Evolutionary conservation across 2,797 vertebrate genomes (phyloP).

Genomic region (Sebastes wilsoni): DNA sequence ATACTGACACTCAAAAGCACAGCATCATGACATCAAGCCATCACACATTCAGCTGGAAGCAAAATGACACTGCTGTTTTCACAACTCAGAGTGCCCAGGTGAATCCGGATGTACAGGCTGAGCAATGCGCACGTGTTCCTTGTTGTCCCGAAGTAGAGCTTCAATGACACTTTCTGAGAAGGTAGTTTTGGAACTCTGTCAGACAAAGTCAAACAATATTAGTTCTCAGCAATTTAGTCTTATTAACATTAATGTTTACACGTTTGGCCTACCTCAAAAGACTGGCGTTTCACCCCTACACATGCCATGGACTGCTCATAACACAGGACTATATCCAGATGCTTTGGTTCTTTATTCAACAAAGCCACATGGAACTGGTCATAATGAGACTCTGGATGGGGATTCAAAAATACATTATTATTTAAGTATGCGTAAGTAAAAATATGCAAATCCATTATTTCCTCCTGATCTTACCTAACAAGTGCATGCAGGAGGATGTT

Average conservation of each 20-base stretch:
- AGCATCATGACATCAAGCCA: background rate
- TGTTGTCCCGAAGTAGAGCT: conserved; percentile 57
- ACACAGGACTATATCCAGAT: conserved; percentile 63
- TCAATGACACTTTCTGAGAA: conserved; percentile 61
- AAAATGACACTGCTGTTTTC: conserved; percentile 7
- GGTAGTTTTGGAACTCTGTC: conserved; percentile 48
- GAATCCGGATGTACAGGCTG: conserved; percentile 42
- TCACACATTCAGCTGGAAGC: background rate
- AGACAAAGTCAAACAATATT: background rate
- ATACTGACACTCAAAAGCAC: background rate
- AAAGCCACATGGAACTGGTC: conserved; percentile 55
- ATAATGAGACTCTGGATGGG: conserved; percentile 54
- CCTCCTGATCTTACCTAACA: conserved; percentile 61
- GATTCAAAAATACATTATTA: background rate
- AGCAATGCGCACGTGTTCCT: conserved; percentile 56
- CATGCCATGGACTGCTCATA: conserved; percentile 72
- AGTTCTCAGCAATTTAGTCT: background rate
- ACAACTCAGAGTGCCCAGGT: conserved; percentile 47
- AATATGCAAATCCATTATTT: background rate
- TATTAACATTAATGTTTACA: background rate
- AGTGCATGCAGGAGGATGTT: conserved; percentile 55
- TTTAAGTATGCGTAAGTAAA: background rate
- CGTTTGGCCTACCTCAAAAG: conserved; percentile 40
- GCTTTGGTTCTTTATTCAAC: conserved; percentile 44
- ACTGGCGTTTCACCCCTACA: conserved; percentile 67